phyloP scores from a whole-genome alignment of 2,113 vertebrate species.

The Xiphophorus hellerii region DNA sequence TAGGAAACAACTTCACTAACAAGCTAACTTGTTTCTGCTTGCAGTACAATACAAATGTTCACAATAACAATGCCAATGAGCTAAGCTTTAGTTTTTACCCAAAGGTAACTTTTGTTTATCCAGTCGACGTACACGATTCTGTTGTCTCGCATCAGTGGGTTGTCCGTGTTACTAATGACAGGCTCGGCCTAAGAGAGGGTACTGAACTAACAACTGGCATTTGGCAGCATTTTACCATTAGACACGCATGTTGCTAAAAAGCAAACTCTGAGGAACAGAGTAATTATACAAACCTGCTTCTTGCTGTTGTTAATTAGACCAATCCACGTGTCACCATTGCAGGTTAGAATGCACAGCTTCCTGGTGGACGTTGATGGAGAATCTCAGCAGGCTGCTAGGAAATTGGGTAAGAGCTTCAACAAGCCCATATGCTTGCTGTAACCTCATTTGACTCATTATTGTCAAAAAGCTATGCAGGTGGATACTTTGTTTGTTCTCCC shows the following conservation, averaged over 20 bases:
- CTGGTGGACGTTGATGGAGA: constrained; percentile 64
- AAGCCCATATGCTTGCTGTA: constrained; percentile 60
- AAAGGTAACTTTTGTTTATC: constrained; percentile 69
- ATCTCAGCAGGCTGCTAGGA: constrained; percentile 60
- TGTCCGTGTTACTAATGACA: constrained; percentile 70
- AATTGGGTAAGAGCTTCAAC: constrained; percentile 46
- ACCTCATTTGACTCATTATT: constrained; percentile 55
- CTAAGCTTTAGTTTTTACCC: not conserved
- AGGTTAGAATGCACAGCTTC: constrained; percentile 53
- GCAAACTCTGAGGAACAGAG: constrained; percentile 72
- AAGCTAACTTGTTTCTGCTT: too few species aligned
- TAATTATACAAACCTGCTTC: constrained; percentile 75
- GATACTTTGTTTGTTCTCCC: constrained; percentile 42
- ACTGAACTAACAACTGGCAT: constrained; percentile 74
- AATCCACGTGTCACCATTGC: constrained; percentile 55
- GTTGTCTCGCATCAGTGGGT: constrained; percentile 63
- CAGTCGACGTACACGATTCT: constrained; percentile 54
- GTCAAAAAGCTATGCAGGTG: constrained; percentile 56
- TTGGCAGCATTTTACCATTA: constrained; percentile 77
- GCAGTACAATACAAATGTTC: not conserved
- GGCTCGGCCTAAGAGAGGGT: constrained; percentile 58
- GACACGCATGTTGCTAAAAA: constrained; percentile 73
- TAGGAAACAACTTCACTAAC: too few species aligned
- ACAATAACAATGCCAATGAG: constrained; percentile 35
- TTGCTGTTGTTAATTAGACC: constrained; percentile 75